Percentiles rank a stretch among this genome's conserved stretches.
These are phyloP conservation scores for Halocynthia aurantium DNA, from an alignment of 23 tunicate genomes.

Conservation along the genomic window DNA sequence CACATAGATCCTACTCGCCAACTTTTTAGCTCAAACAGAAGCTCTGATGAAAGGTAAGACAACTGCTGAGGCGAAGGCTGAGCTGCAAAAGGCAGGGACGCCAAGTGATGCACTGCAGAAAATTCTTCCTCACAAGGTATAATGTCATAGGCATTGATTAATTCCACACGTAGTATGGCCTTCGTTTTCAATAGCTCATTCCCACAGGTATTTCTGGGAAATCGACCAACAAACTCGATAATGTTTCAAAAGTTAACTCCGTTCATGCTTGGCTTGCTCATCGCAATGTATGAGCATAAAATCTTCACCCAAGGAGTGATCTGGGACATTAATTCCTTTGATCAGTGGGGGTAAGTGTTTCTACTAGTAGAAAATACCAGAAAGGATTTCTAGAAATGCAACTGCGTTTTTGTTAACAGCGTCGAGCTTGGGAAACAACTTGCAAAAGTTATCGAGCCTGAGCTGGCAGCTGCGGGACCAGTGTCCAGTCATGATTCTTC, in stretches of 20 bases:
- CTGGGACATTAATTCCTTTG: conserved; percentile 98
- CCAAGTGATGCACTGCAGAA: conserved; percentile 46
- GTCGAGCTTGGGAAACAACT: conserved; percentile 99
- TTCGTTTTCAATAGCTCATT: conserved; percentile 1
- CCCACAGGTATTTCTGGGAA: conserved; percentile 72
- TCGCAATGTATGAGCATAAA: conserved; percentile 94
- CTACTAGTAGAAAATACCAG: background rate
- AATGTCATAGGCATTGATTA: background rate
- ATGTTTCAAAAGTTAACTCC: conserved; percentile 88
- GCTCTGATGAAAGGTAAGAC: conserved; percentile 99
- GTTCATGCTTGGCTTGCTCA: conserved; percentile 76
- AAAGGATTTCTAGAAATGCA: background rate
- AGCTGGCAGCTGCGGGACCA: conserved; percentile 35
- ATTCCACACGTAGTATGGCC: background rate
- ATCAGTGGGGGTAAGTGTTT: conserved; percentile 92
- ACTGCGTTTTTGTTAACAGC: conserved; percentile 16
- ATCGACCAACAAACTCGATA: conserved; percentile 95
- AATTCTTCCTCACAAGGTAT: conserved; percentile 88
- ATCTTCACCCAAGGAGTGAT: conserved; percentile 97
- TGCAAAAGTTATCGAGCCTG: conserved; percentile 93
- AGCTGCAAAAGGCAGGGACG: conserved; percentile 64
- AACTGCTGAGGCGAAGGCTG: conserved; percentile 54
- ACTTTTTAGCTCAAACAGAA: conserved; percentile 98
- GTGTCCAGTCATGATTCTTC: conserved; percentile 81
- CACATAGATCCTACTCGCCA: conserved; percentile 80